Evolutionary conservation across 2,888 invertebrate species (phyloP).

Genomic region (Orthosia gracilis): DNA sequence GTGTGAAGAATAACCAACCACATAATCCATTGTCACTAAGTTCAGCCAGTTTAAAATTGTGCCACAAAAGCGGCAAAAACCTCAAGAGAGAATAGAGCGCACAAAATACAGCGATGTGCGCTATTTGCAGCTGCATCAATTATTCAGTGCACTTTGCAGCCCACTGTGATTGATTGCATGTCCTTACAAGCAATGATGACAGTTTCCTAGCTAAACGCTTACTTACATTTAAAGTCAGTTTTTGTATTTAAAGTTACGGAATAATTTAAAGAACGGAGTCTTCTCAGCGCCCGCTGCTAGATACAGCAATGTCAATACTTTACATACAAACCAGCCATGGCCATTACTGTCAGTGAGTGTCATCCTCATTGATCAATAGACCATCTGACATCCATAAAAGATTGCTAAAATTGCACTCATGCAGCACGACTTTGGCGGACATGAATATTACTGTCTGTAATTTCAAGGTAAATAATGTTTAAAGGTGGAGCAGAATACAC

Average conservation of each 20-base stretch:
- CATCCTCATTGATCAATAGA: too few relatives aligned
- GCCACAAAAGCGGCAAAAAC: background rate
- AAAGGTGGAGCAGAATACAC: too few relatives aligned
- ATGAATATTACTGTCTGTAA: too few relatives aligned
- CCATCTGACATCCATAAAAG: too few relatives aligned
- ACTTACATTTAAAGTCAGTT: background rate
- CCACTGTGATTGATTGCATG: conserved; percentile 21
- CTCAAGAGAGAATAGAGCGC: background rate
- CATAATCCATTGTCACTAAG: background rate
- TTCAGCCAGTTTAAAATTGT: background rate
- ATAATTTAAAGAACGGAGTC: background rate
- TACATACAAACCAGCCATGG: background rate
- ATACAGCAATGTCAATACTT: background rate
- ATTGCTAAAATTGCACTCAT: too few relatives aligned
- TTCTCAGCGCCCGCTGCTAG: background rate
- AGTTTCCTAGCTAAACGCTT: background rate
- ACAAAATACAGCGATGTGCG: conserved; percentile 21
- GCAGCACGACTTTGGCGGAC: too few relatives aligned
- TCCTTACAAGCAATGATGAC: background rate
- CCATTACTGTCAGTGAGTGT: background rate
- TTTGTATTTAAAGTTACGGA: background rate
- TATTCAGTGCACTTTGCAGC: conserved; percentile 31
- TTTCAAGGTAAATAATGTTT: too few relatives aligned
- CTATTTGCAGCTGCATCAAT: conserved; percentile 42
- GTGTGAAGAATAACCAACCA: background rate